These are phyloP conservation scores for Muricea muricata DNA, from an alignment of 92 coral and sea anemone genomes.

Conservation along the genomic window DNA sequence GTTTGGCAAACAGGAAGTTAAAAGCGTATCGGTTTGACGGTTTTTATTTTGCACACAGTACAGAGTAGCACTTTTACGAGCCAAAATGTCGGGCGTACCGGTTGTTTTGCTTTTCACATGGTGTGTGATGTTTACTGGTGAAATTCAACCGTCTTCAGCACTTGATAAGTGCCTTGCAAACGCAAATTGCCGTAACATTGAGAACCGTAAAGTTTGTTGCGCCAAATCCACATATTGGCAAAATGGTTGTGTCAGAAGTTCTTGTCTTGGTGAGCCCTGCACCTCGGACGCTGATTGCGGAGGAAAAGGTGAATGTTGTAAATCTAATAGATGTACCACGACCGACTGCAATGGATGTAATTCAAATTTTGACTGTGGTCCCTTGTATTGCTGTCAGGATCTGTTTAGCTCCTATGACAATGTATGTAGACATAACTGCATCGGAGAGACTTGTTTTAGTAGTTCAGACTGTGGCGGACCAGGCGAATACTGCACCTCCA, in stretches of 20 bases:
- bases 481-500: background rate
- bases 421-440: background rate
- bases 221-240: background rate
- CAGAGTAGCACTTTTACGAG: too few relatives aligned
- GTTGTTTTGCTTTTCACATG: background rate
- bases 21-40: too few relatives aligned
- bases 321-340: background rate
- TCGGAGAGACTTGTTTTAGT: background rate
- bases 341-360: background rate
- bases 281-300: background rate
- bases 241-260: background rate
- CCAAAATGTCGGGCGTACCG: background rate
- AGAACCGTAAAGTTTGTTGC: background rate
- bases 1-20: too few relatives aligned
- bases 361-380: background rate
- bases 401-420: background rate
- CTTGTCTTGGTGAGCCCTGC: background rate
- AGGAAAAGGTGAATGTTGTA: background rate
- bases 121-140: background rate
- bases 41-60: too few relatives aligned
- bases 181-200: background rate
- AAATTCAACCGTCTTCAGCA: background rate
- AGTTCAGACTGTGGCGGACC: background rate
- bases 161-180: background rate
- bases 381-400: background rate